phyloP scores from a whole-genome alignment of 2,113 vertebrate species.

The Abramis brama region DNA sequence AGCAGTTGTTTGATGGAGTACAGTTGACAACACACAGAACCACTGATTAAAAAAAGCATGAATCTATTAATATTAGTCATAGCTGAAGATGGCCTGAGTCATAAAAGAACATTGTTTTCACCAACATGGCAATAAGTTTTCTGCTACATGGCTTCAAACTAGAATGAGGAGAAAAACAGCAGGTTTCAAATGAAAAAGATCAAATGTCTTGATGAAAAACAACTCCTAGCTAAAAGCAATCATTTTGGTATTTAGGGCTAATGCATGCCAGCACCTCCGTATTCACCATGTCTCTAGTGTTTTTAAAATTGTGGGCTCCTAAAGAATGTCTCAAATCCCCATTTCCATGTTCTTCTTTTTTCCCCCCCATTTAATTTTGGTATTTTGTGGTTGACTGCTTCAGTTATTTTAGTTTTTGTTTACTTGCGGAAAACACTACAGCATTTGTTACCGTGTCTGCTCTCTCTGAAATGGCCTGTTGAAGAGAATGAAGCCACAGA shows the following conservation, averaged over 20 bases:
- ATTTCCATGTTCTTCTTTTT: slow-evolving; percentile 30
- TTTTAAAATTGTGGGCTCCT: slow-evolving; percentile 38
- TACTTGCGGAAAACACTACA: slow-evolving; percentile 28
- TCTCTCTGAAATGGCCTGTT: background rate
- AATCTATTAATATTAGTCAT: slow-evolving; percentile 31
- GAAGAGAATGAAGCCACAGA: slow-evolving; percentile 27
- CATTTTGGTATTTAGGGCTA: slow-evolving; percentile 50
- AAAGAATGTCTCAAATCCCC: slow-evolving; percentile 42
- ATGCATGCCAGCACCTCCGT: slow-evolving; percentile 41
- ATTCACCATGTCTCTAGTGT: slow-evolving; percentile 35
- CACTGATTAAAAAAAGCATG: background rate
- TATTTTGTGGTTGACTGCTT: slow-evolving; percentile 20
- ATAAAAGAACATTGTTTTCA: background rate
- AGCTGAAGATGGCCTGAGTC: background rate
- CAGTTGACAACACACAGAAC: slow-evolving; percentile 13
- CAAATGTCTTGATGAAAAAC: slow-evolving; percentile 38
- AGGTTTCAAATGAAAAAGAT: slow-evolving; percentile 31
- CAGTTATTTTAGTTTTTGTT: slow-evolving; percentile 12
- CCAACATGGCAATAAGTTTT: background rate
- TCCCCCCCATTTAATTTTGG: slow-evolving; percentile 1
- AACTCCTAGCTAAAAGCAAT: slow-evolving; percentile 25
- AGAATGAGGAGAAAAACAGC: slow-evolving; percentile 20
- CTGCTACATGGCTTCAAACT: background rate
- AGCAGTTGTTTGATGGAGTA: slow-evolving; percentile 23
- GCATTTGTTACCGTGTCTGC: slow-evolving; percentile 3